Evolutionary conservation across 2,888 invertebrate species (phyloP), one percentile per base, ranked within the genome.

Genomic region (Thumatha senex): DNA sequence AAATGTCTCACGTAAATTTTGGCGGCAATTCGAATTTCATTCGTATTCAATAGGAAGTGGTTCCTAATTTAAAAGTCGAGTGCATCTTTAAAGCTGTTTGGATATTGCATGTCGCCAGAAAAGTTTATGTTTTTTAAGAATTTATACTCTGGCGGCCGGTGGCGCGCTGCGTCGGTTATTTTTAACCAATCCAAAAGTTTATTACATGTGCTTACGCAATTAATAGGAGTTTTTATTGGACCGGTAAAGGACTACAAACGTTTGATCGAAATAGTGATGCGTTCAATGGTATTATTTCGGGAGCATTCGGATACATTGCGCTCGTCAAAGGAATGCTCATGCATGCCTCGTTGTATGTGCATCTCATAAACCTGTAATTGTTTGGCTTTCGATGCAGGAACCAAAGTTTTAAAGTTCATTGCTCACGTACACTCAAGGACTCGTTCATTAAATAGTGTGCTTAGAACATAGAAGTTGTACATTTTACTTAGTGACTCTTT

Each of bases 101-200:
- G 54, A 46, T 48, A 56, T 55, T 61, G 64, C 33, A 52, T 43
- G 52, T 14, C 18, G 48, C 40, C 54, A 52, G 64, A 31, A 78
- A 80, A 87, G 86, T 90, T 90, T 89, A 90, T 89, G 89, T 89
- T 89, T 90, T 88, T 88, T 87, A 87, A 89, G 88, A 89, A 89
- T 89, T 89, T 89, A 89, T 88, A 80, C 84, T 77, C 76, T 76
- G 72, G 67, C 70, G 67, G 58, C 61, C 76, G 74, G 74, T 85
- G 82, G 80, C 85, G 79, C 76, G 74, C 58, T 78, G 76, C 70
- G 74, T 78, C 59, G 82, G 86, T 79, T 90, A 89, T 89, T 88
- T 89, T 90, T 88, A 86, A 87, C 82, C 85, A 84, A 87, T 86
- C 83, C 83, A 84, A 86, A 85, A 83, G 82, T 91, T 91, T 91